A percentile compares a stretch with the other conserved stretches of the same genome.
These are phyloP conservation scores for human (Homo sapiens) DNA, from an alignment of 2,113 vertebrate genomes.

Conservation along the genomic window DNA sequence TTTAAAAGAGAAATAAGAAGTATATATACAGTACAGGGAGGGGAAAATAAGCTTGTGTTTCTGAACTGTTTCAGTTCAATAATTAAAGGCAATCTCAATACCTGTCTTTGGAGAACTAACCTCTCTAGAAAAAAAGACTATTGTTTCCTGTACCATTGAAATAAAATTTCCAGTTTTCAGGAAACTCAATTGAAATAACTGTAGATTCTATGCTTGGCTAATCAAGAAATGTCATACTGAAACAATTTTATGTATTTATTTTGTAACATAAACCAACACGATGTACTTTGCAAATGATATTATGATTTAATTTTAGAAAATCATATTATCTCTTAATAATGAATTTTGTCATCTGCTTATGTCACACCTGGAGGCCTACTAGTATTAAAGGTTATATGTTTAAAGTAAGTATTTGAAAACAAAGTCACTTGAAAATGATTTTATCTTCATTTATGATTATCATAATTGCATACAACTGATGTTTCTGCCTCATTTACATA, in stretches of 20 bases:
- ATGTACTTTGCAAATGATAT: slow-evolving; percentile 73
- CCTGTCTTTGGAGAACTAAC: slow-evolving; percentile 64
- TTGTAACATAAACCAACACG: slow-evolving; percentile 54
- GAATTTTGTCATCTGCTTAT: slow-evolving; percentile 63
- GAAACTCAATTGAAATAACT: slow-evolving; percentile 75
- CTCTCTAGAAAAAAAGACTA: slow-evolving; percentile 49
- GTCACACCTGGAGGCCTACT: background rate
- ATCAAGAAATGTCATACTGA: slow-evolving; percentile 79
- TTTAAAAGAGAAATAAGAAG: slow-evolving; percentile 64
- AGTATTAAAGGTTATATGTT: background rate
- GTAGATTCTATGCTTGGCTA: slow-evolving; percentile 74
- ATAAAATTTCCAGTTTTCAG: slow-evolving; percentile 71
- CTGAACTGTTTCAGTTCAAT: slow-evolving; percentile 5
- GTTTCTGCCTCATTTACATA: background rate
- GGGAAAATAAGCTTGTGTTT: slow-evolving; percentile 42
- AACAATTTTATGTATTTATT: slow-evolving; percentile 72
- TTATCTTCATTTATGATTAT: background rate
- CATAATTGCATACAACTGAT: background rate
- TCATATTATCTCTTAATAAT: slow-evolving; percentile 60
- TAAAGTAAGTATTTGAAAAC: background rate
- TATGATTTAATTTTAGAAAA: slow-evolving; percentile 67
- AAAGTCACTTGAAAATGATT: slow-evolving; percentile 1
- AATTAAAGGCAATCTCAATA: slow-evolving; percentile 75
- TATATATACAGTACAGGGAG: slow-evolving; percentile 29
- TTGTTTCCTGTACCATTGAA: slow-evolving; percentile 71